A percentile compares a stretch with the other conserved stretches of the same genome.
Conservation (phyloP, 2,797 vertebrate species). For the Lacerta viridis region DNA sequence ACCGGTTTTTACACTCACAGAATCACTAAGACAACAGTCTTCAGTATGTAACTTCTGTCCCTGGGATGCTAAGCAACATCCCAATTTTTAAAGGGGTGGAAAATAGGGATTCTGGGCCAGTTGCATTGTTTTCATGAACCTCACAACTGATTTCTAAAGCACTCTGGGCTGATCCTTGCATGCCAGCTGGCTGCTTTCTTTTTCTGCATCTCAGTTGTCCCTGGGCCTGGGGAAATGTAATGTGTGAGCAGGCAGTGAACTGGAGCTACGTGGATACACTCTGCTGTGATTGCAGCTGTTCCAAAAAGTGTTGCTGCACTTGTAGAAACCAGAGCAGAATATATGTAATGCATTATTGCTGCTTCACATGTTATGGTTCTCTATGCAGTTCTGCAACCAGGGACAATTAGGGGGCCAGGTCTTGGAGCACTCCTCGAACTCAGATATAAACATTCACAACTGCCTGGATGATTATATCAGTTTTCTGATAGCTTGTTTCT, state of each 20-base stretch:
- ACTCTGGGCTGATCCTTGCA: not conserved
- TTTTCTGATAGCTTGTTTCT: not conserved
- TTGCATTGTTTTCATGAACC: not conserved
- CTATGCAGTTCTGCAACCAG: not conserved
- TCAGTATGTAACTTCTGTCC: not conserved
- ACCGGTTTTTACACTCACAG: not conserved
- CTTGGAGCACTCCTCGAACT: not conserved
- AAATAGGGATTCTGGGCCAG: not conserved
- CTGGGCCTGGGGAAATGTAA: conserved; percentile 14
- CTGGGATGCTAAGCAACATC: not conserved
- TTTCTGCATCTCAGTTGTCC: not conserved
- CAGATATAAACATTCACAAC: not conserved
- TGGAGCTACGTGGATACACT: not conserved
- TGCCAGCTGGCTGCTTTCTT: not conserved
- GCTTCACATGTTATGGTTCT: not conserved
- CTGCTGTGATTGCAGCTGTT: not conserved
- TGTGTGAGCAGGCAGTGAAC: conserved; percentile 3
- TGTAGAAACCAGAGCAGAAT: not conserved
- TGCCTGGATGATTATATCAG: not conserved
- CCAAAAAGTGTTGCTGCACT: not conserved
- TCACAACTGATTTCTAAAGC: not conserved
- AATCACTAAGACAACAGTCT: not conserved
- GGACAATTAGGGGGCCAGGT: not conserved
- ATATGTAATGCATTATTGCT: not conserved
- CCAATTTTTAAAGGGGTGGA: not conserved